Conservation (phyloP, 2,113 vertebrate genomes). For the Pterophyllum scalare region DNA sequence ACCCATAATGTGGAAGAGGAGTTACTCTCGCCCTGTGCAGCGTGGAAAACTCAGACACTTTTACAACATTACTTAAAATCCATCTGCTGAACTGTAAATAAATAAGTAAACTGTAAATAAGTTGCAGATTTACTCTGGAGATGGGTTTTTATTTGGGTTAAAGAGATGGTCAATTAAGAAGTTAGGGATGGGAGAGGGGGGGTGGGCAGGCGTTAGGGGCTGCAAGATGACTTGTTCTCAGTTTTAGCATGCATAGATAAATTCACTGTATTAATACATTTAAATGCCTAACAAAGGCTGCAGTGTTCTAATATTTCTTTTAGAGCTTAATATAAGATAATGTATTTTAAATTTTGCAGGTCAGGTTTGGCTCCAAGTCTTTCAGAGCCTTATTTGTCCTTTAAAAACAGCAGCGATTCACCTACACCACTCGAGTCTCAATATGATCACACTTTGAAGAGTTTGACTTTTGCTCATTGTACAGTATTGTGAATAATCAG, state of each 20-base stretch:
- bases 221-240: not conserved
- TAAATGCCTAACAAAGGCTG: not conserved
- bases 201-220: not conserved
- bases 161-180: not conserved
- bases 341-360: not conserved
- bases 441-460: not conserved
- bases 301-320: not conserved
- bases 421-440: not conserved
- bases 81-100: not conserved
- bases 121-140: slow-evolving; percentile 3
- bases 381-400: too few relatives aligned
- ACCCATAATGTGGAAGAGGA: slow-evolving; percentile 50
- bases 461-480: not conserved
- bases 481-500: not conserved
- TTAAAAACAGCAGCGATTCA: not conserved
- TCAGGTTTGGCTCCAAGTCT: not conserved
- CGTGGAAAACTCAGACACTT: slow-evolving; percentile 6
- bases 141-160: not conserved
- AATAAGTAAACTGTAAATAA: too few relatives aligned
- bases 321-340: not conserved
- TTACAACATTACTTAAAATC: slow-evolving; percentile 26
- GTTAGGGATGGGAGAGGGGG: not conserved
- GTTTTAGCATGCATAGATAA: not conserved
- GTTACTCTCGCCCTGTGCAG: slow-evolving; percentile 8
- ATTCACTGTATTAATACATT: not conserved